Base-by-base conservation (phyloP, 2,888 invertebrate genomes). In the Campopleginae sp. region DNA sequence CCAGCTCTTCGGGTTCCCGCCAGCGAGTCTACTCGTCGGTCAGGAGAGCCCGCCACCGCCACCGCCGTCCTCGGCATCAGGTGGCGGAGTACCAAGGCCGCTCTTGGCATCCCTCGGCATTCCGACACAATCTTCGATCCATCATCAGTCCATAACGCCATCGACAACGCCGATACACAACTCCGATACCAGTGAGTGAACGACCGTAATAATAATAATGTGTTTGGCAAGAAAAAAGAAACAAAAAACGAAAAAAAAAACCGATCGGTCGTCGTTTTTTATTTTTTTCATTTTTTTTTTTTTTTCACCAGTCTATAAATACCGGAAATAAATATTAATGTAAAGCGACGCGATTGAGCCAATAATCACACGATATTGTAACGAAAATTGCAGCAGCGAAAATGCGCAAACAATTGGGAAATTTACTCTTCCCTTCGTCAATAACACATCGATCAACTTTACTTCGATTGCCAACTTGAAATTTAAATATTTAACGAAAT, bases 1-100 rank as follows among this genome's bases (percentile, higher is more conserved):
- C 94, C 97, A 97, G 96, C 96, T 97, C 92, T 97, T 97, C 95
- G 97, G 97, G 96, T 97, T 97, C 95, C 96, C 97, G 93, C 96
- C 96, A 94, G 96, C 95, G 94, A 95, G 97, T 93, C 95, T 96
- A 85, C 95, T 96, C 94, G 95, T 93, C 88, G 93, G 94, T 89
- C 93, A 93, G 93, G 94, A 93, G 93, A 93, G 93, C 93, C 94
- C 93, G 92, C 95, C 94, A 91, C 94, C 93, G 90, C 90, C 91
- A 92, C 94, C 92, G 88, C 94, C 91, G 94, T 95, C 94, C 93
- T 95, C 94, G 92, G 94, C 94, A 91, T 91, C 91, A 86, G 91
- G 94, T 88, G 86, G 92, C 88, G 85, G 92, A 88, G 92, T 92
- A 89, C 91, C 92, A 89, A 91, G 94, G 90, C 92, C 94, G 91